These are phyloP conservation scores for Pimpla rufipes DNA, from an alignment of 2,888 invertebrate genomes.

Conservation along the genomic window DNA sequence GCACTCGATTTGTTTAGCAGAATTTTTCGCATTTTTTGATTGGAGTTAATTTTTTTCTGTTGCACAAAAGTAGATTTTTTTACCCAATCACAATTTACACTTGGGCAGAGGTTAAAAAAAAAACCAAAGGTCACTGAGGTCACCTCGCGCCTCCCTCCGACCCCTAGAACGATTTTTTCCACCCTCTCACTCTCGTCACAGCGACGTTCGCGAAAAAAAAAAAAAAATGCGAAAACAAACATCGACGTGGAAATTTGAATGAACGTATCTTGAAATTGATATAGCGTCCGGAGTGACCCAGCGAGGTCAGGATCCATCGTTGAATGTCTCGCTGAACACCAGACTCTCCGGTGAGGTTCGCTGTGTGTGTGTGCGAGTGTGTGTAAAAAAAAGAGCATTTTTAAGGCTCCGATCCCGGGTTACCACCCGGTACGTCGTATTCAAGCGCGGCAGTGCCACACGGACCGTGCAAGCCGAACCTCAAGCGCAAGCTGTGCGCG, in stretches of 20 bases:
- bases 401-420: constrained; percentile 54
- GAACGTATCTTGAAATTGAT: constrained; percentile 13
- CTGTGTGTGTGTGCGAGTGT: too few relatives aligned
- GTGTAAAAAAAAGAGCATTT: constrained; percentile 35
- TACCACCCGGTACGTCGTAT: constrained; percentile 71
- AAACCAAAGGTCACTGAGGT: too few relatives aligned
- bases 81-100: too few relatives aligned
- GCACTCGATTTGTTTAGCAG: too few relatives aligned
- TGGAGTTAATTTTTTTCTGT: too few relatives aligned
- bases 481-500: constrained; percentile 74
- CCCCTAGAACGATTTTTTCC: too few relatives aligned
- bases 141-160: too few relatives aligned
- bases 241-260: constrained; percentile 9
- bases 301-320: constrained; percentile 33
- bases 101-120: too few relatives aligned
- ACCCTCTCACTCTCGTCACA: too few relatives aligned
- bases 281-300: neutral
- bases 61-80: too few relatives aligned
- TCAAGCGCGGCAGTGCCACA: constrained; percentile 40
- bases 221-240: neutral
- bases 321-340: constrained; percentile 2
- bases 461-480: constrained; percentile 66
- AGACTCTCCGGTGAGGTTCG: constrained; percentile 12
- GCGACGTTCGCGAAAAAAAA: neutral
- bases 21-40: too few relatives aligned